These are phyloP conservation scores for Drosophila ercepeae DNA, from an alignment of 1,140 invertebrate species.

Conservation along the genomic window DNA sequence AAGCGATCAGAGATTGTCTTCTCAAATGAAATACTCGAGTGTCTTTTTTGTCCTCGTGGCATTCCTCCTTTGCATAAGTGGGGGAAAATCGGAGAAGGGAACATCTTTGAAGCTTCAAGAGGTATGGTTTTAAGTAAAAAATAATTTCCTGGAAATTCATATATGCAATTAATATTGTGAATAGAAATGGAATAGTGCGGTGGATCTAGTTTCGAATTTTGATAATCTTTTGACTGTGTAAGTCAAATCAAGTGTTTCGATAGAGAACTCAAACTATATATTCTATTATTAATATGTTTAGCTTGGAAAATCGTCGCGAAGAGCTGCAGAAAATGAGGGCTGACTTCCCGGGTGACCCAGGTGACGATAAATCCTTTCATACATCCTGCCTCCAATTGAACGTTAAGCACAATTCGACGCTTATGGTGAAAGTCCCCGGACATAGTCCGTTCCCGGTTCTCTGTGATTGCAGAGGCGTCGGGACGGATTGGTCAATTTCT, in stretches of 20 bases:
- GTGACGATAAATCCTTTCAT: background rate
- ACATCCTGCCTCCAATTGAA: slow-evolving; percentile 1
- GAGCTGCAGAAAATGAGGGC: slow-evolving; percentile 2
- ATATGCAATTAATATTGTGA: background rate
- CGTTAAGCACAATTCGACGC: background rate
- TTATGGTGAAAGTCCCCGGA: slow-evolving; percentile 20
- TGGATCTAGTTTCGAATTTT: slow-evolving; percentile 2
- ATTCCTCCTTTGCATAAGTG: background rate
- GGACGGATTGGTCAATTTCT: slow-evolving; percentile 87
- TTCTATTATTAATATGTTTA: background rate
- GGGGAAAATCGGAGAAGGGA: background rate
- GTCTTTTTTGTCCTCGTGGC: slow-evolving; percentile 5
- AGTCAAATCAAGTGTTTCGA: background rate
- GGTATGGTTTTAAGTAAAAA: background rate
- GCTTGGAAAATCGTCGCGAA: slow-evolving; percentile 8
- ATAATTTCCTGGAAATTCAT: too few relatives aligned
- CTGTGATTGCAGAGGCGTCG: slow-evolving; percentile 85
- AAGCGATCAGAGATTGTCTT: background rate
- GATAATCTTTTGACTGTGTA: slow-evolving; percentile 22
- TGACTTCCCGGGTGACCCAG: too few relatives aligned
- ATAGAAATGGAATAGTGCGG: background rate
- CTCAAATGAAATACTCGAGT: background rate
- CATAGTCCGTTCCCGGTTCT: slow-evolving; percentile 22
- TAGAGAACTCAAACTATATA: background rate
- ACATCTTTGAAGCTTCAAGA: slow-evolving; percentile 1